A percentile compares a stretch with the other conserved stretches of the same genome.
phyloP scores from a whole-genome alignment of 2,888 invertebrate genomes.

The Spialia ferax region DNA sequence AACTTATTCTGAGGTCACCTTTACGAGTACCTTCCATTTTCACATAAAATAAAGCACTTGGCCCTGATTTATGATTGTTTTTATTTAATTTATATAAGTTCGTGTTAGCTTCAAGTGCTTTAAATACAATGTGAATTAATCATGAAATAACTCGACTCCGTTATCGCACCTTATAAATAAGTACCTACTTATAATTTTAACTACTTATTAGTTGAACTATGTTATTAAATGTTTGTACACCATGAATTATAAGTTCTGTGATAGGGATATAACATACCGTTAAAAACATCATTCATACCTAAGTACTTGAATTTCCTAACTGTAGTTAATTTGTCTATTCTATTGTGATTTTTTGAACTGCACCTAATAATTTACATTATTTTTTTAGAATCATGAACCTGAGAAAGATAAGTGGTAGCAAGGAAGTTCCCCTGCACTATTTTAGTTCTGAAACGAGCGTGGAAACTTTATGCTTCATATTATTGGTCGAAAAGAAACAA shows the following conservation, averaged over 20 bases:
- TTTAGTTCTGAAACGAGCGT: too few relatives aligned
- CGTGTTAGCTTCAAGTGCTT: constrained; percentile 22
- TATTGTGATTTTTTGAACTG: too few relatives aligned
- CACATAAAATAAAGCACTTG: constrained; percentile 13
- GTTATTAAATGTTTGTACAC: constrained; percentile 12
- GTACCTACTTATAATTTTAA: constrained; percentile 1
- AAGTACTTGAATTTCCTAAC: too few relatives aligned
- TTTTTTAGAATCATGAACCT: too few relatives aligned
- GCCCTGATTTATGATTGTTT: constrained; percentile 22
- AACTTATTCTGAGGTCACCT: constrained; percentile 13
- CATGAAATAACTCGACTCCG: constrained; percentile 22
- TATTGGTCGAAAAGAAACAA: too few relatives aligned
- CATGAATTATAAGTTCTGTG: too few relatives aligned
- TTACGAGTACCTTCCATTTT: constrained; percentile 1
- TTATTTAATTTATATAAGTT: constrained; percentile 28
- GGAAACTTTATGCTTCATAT: too few relatives aligned
- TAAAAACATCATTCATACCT: background rate
- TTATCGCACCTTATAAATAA: constrained; percentile 19
- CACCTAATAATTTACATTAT: too few relatives aligned
- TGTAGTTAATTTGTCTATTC: too few relatives aligned
- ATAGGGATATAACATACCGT: too few relatives aligned
- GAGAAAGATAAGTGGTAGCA: too few relatives aligned
- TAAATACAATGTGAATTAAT: constrained; percentile 30
- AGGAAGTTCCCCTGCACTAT: too few relatives aligned
- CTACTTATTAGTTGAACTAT: background rate